These are phyloP conservation scores for Synergus umbraculus DNA, from an alignment of 2,888 invertebrate species.

Conservation along the genomic window DNA sequence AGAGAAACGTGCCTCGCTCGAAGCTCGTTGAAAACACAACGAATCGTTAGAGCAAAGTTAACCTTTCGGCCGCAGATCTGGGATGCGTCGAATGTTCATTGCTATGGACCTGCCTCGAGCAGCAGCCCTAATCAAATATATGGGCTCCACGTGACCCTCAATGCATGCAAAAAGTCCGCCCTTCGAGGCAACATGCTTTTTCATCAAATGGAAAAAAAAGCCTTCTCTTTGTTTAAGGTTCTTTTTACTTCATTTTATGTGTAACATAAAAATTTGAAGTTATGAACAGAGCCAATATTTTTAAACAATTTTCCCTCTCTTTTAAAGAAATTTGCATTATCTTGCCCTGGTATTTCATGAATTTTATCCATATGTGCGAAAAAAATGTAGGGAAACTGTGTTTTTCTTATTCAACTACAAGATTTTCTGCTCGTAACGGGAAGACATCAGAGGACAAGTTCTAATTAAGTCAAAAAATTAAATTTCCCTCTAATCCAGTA, in stretches of 20 bases:
- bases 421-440: too few species aligned
- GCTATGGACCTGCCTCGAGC: constrained; percentile 38
- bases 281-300: too few species aligned
- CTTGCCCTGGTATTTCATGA: too few species aligned
- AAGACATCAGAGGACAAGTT: constrained; percentile 55
- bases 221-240: background rate
- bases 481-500: constrained; percentile 70
- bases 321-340: too few species aligned
- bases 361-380: too few species aligned
- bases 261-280: too few species aligned
- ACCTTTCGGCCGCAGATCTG: constrained; percentile 29
- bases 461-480: constrained; percentile 71
- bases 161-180: background rate
- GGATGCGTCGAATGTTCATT: constrained; percentile 31
- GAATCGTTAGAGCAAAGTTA: constrained; percentile 34
- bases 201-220: background rate
- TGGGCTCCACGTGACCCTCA: constrained; percentile 21
- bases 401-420: too few species aligned
- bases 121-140: constrained; percentile 41
- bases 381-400: too few species aligned
- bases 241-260: background rate
- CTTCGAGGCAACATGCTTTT: constrained; percentile 12
- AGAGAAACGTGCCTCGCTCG: constrained; percentile 16
- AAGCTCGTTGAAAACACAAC: constrained; percentile 31
- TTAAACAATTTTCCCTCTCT: too few species aligned